These are phyloP conservation scores for Chaetodon auriga DNA, from an alignment of 2,113 vertebrate species.

Conservation along the genomic window DNA sequence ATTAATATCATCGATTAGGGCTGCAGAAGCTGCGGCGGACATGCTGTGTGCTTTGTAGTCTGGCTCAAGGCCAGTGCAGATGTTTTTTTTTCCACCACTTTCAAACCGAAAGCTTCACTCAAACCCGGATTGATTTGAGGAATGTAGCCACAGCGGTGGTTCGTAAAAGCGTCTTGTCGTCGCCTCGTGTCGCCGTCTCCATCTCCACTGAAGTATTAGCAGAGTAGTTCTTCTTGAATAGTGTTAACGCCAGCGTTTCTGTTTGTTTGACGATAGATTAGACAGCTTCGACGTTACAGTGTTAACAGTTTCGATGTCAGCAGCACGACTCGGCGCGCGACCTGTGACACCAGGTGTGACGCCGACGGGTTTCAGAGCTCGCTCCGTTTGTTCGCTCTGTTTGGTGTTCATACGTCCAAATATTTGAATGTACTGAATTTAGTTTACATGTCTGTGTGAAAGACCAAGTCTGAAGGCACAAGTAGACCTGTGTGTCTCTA, in stretches of 20 bases:
- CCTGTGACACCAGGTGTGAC: constrained; percentile 6
- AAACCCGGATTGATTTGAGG: background rate
- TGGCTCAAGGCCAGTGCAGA: constrained; percentile 50
- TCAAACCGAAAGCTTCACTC: background rate
- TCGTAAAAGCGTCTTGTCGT: background rate
- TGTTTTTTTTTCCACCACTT: background rate
- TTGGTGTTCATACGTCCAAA: constrained; percentile 7
- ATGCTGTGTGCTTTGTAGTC: constrained; percentile 48
- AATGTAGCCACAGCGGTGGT: constrained; percentile 10
- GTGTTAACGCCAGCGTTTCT: constrained; percentile 60
- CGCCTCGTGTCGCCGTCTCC: constrained; percentile 47
- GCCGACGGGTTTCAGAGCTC: background rate
- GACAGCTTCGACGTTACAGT: constrained; percentile 30
- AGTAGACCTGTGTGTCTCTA: background rate
- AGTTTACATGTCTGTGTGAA: constrained; percentile 20
- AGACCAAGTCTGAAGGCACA: background rate
- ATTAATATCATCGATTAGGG: constrained; percentile 37
- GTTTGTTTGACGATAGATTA: constrained; percentile 8
- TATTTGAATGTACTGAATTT: constrained; percentile 61
- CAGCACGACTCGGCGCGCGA: background rate
- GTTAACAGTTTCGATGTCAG: constrained; percentile 48
- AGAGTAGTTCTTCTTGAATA: constrained; percentile 8
- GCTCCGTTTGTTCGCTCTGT: background rate
- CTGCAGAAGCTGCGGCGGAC: constrained; percentile 27
- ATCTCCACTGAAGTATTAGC: constrained; percentile 64